phyloP scores from a whole-genome alignment of 2,888 invertebrate genomes.

The Stratiomys singularior region DNA sequence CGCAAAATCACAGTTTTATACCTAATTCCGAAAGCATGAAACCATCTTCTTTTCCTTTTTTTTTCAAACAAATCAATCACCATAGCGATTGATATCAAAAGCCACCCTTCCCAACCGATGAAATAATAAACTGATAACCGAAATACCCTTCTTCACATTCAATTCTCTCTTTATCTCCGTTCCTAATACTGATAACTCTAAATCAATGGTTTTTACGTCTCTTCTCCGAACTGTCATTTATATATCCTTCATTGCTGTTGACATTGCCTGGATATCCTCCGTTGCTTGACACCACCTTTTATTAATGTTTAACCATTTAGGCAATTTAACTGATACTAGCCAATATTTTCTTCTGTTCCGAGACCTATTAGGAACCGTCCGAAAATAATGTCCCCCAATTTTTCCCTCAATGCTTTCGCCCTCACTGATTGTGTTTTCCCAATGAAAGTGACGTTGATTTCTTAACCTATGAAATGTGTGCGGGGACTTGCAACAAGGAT shows the following conservation, averaged over 20 bases:
- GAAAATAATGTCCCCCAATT: slow-evolving; percentile 6
- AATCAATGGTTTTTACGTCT: not conserved
- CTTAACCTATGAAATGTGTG: not conserved
- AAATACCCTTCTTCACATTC: too few species aligned
- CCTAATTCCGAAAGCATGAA: too few species aligned
- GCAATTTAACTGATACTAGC: not conserved
- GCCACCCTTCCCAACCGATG: too few species aligned
- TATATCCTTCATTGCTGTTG: not conserved
- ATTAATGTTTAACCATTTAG: slow-evolving; percentile 3
- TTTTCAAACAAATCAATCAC: too few species aligned
- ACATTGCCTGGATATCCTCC: not conserved
- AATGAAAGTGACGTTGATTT: not conserved
- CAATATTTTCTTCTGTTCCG: not conserved
- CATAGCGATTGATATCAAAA: too few species aligned
- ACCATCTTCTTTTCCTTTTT: too few species aligned
- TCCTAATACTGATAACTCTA: too few species aligned
- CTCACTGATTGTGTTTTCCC: not conserved
- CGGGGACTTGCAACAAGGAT: not conserved
- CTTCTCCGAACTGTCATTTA: not conserved
- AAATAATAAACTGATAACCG: too few species aligned
- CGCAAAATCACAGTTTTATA: too few species aligned
- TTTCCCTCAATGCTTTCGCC: not conserved
- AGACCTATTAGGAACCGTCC: not conserved
- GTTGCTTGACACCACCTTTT: not conserved
- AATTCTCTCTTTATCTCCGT: too few species aligned